Conservation (phyloP, 2,113 vertebrate species). For the Tylochromis polylepis region DNA sequence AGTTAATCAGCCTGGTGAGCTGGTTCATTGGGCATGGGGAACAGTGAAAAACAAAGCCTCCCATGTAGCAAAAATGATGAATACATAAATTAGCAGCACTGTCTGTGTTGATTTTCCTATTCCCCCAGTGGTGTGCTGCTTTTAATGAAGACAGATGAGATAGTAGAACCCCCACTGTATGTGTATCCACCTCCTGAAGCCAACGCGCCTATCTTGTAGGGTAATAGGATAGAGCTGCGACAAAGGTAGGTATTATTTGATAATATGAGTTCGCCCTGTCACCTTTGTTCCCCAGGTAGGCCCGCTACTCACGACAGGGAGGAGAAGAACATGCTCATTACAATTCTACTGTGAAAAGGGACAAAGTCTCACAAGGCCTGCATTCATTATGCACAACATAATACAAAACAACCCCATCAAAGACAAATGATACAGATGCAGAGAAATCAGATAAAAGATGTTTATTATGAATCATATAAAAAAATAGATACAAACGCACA, state of each 20-base stretch:
- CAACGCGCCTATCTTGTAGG: constrained; percentile 36
- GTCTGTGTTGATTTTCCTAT: constrained; percentile 71
- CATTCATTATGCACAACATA: constrained; percentile 39
- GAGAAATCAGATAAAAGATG: constrained; percentile 18
- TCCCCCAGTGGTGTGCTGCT: constrained; percentile 54
- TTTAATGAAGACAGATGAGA: constrained; percentile 77
- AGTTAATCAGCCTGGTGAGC: background rate
- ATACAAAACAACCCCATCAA: constrained; percentile 4
- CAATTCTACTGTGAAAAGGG: constrained; percentile 37
- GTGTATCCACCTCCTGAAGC: constrained; percentile 44
- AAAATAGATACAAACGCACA: constrained; percentile 24
- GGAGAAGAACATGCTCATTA: constrained; percentile 58
- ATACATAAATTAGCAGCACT: constrained; percentile 72
- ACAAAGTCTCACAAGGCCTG: constrained; percentile 44
- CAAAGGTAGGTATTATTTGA: constrained; percentile 64
- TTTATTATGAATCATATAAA: constrained; percentile 56
- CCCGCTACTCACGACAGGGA: constrained; percentile 23
- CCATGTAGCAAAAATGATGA: constrained; percentile 61
- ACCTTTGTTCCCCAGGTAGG: constrained; percentile 56
- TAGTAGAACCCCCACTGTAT: constrained; percentile 53
- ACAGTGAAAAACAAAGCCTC: constrained; percentile 60
- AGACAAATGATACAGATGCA: constrained; percentile 24
- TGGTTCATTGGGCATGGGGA: constrained; percentile 15
- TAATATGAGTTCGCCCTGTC: constrained; percentile 55
- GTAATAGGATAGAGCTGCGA: constrained; percentile 61